A percentile compares a stretch with the other conserved stretches of the same genome.
Evolutionary conservation across 2,797 vertebrate genomes (phyloP).

Genomic region (Parauchenoglanis punctatus): DNA sequence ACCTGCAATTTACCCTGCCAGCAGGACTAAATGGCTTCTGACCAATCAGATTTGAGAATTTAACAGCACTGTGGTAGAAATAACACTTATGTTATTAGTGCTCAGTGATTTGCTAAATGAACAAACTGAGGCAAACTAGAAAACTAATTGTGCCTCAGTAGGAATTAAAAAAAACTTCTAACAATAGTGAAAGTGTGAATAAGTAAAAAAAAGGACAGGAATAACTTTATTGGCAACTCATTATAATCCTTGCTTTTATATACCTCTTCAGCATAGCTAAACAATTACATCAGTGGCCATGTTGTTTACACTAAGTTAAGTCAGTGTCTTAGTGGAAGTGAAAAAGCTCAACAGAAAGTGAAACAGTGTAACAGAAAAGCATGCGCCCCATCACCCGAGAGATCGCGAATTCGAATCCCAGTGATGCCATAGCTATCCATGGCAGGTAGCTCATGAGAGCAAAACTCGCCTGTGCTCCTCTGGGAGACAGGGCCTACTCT

Average conservation of each 20-base stretch:
- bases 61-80: background rate
- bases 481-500: too few relatives aligned
- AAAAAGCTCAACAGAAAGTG: too few relatives aligned
- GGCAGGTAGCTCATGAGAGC: too few relatives aligned
- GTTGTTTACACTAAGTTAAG: background rate
- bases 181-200: background rate
- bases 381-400: too few relatives aligned
- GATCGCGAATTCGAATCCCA: too few relatives aligned
- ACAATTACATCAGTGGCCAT: background rate
- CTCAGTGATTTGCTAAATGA: background rate
- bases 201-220: background rate
- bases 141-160: background rate
- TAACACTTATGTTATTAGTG: background rate
- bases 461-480: too few relatives aligned
- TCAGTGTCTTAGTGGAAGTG: too few relatives aligned
- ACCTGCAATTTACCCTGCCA: background rate
- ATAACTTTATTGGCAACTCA: background rate
- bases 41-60: background rate
- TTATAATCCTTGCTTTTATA: background rate
- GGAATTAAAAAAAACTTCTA: background rate
- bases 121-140: background rate
- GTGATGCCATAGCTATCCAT: too few relatives aligned
- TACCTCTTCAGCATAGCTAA: background rate
- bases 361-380: too few relatives aligned
- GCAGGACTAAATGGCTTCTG: background rate